Conservation (phyloP, 2,888 invertebrate species). For the Polydrusus tereticollis region DNA sequence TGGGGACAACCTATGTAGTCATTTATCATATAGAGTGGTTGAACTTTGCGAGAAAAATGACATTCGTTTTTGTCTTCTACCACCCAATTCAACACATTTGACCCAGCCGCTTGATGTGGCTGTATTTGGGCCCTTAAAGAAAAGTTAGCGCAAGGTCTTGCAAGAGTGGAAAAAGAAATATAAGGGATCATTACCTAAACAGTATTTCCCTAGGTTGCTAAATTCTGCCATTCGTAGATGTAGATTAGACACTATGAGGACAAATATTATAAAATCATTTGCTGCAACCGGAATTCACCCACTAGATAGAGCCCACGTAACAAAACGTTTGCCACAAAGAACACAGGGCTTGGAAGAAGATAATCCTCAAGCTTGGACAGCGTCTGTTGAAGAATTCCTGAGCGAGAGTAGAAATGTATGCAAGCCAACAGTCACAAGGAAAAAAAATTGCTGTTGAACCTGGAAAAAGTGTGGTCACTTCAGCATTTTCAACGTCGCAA, state of each 20-base stretch:
- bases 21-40: neutral
- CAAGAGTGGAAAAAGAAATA: slow-evolving; percentile 1
- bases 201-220: neutral
- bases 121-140: neutral
- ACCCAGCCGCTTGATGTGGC: neutral
- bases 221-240: neutral
- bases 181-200: neutral
- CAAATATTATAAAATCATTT: neutral
- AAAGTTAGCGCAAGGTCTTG: neutral
- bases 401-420: neutral
- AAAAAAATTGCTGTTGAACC: neutral
- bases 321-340: neutral
- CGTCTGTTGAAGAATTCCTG: neutral
- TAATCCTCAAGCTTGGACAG: neutral
- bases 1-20: neutral
- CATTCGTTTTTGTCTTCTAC: neutral
- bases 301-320: neutral
- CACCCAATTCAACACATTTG: neutral
- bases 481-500: too few species aligned
- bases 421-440: neutral
- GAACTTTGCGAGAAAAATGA: neutral
- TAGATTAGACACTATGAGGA: neutral
- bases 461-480: neutral
- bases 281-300: neutral
- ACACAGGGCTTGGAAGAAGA: neutral